Evolutionary conservation across 64 coral and sea anemone genomes (phyloP).

Genomic region (Montipora sp.): DNA sequence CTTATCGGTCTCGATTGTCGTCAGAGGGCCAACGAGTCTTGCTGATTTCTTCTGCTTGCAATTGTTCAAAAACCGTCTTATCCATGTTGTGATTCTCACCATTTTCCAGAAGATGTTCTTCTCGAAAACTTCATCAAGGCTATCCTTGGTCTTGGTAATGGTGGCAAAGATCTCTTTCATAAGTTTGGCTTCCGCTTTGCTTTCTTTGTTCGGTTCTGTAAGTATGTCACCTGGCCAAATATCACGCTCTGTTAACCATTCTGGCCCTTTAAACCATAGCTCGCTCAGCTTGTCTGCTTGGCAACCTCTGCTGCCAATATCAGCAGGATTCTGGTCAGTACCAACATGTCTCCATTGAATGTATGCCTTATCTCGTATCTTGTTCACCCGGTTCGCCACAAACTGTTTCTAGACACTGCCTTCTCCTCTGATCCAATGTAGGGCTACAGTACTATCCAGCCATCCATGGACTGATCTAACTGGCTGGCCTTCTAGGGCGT

Average conservation of each 20-base stretch:
- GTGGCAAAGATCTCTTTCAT: conserved; percentile 14
- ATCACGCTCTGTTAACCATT: conserved; percentile 21
- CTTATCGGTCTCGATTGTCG: background rate
- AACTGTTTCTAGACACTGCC: conserved; percentile 1
- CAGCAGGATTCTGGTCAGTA: conserved; percentile 50
- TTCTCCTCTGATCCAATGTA: conserved; percentile 57
- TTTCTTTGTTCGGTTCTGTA: conserved; percentile 8
- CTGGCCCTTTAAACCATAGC: conserved; percentile 4
- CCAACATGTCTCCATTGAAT: conserved; percentile 57
- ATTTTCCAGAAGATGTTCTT: conserved; percentile 19
- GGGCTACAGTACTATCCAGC: conserved; percentile 67
- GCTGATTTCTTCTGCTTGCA: conserved; percentile 15
- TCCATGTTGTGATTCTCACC: conserved; percentile 39
- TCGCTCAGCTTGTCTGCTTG: background rate
- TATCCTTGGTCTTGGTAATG: background rate
- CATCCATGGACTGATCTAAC: conserved; percentile 47
- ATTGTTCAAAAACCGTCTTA: conserved; percentile 37
- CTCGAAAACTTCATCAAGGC: conserved; percentile 28
- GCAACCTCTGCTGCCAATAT: conserved; percentile 55
- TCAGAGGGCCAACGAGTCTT: conserved; percentile 23
- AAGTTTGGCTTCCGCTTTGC: conserved; percentile 38
- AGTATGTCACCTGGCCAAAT: conserved; percentile 12
- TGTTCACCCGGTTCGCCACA: conserved; percentile 59
- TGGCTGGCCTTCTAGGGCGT: background rate
- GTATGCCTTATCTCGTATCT: conserved; percentile 33